A percentile compares a stretch with the other conserved stretches of the same genome.
phyloP scores from a whole-genome alignment of 2,888 invertebrate species.

The Drosophila meridionalis region DNA sequence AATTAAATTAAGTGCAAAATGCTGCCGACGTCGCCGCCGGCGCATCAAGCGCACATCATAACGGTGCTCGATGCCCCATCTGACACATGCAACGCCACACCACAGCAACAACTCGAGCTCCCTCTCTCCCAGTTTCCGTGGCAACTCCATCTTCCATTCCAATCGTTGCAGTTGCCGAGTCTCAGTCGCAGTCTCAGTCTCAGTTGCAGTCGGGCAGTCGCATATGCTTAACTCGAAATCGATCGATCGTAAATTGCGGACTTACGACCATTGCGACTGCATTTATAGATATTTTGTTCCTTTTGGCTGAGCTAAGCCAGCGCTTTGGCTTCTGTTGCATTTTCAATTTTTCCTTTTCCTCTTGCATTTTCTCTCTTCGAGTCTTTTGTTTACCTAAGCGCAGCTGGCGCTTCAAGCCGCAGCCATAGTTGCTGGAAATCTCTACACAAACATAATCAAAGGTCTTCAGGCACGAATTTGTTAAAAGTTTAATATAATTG shows the following conservation, averaged over 20 bases:
- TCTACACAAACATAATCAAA: conserved; percentile 8
- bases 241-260: conserved; percentile 82
- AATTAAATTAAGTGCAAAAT: conserved; percentile 81
- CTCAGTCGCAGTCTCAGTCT: conserved; percentile 8
- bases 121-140: background rate
- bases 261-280: conserved; percentile 57
- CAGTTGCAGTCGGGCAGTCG: conserved; percentile 46
- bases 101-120: too few species aligned
- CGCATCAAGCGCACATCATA: conserved; percentile 73
- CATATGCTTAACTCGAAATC: conserved; percentile 79
- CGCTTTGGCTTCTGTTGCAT: conserved; percentile 23
- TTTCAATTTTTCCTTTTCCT: conserved; percentile 16
- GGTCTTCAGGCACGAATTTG: background rate
- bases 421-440: conserved; percentile 5
- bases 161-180: conserved; percentile 29
- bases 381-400: conserved; percentile 44
- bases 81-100: conserved; percentile 45
- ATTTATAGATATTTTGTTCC: conserved; percentile 57
- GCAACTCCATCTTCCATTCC: conserved; percentile 39
- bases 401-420: conserved; percentile 38
- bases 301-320: conserved; percentile 14
- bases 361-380: conserved; percentile 1
- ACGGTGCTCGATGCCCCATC: conserved; percentile 58
- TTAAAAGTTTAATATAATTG: background rate
- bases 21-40: conserved; percentile 49